Evolutionary conservation across 2,113 vertebrate species (phyloP).

Genomic region (Phalacrocorax pelagicus): DNA sequence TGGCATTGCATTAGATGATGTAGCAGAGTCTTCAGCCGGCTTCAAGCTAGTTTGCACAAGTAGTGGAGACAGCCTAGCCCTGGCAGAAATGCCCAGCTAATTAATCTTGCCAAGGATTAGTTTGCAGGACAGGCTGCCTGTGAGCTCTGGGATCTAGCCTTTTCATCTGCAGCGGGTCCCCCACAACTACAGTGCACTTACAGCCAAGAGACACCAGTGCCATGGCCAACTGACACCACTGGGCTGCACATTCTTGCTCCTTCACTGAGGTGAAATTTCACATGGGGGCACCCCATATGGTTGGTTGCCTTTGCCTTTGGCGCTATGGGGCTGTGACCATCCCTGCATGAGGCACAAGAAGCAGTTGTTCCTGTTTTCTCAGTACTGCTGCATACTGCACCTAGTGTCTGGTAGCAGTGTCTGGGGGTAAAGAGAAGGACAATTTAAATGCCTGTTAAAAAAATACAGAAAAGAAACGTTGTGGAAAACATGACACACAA

Average conservation of each 20-base stretch:
- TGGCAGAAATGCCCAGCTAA: not conserved
- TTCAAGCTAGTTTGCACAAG: not conserved
- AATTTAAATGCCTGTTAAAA: not conserved
- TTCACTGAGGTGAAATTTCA: not conserved
- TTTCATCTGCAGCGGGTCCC: not conserved
- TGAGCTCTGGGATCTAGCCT: not conserved
- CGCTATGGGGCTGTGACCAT: not conserved
- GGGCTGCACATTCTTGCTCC: not conserved
- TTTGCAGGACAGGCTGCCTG: not conserved
- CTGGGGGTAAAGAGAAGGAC: not conserved
- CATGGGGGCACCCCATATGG: not conserved
- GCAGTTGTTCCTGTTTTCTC: not conserved
- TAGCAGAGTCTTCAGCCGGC: not conserved
- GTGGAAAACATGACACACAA: not conserved
- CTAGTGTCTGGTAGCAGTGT: not conserved
- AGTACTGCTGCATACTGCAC: not conserved
- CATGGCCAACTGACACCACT: not conserved
- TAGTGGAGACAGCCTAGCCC: not conserved
- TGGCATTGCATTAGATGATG: not conserved
- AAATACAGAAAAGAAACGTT: not conserved
- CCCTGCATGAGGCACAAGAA: not conserved
- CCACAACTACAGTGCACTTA: not conserved
- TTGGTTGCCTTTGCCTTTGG: not conserved
- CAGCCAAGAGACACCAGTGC: not conserved
- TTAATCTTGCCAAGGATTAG: not conserved